phyloP scores from a whole-genome alignment of 2,888 invertebrate genomes.

The Liodrosophila aerea region DNA sequence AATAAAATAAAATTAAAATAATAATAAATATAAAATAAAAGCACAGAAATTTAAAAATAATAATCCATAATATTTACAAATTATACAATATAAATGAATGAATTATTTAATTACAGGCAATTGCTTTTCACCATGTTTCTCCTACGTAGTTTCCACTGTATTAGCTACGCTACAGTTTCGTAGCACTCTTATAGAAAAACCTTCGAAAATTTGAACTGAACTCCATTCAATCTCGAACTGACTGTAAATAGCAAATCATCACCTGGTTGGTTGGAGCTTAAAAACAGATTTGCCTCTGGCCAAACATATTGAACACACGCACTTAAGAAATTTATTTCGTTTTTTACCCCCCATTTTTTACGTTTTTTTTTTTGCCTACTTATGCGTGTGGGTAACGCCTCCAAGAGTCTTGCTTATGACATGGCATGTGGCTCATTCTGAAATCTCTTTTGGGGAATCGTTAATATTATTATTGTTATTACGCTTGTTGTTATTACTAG shows the following conservation, averaged over 20 bases:
- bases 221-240: constrained; percentile 2
- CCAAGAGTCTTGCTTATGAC: constrained; percentile 28
- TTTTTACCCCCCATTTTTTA: background rate
- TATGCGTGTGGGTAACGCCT: constrained; percentile 40
- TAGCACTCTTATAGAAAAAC: constrained; percentile 6
- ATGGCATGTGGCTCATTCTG: constrained; percentile 33
- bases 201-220: constrained; percentile 10
- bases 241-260: constrained; percentile 65
- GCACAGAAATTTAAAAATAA: too few relatives aligned
- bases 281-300: constrained; percentile 55
- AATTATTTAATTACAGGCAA: too few relatives aligned
- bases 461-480: constrained; percentile 11
- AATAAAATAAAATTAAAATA: too few relatives aligned
- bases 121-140: too few relatives aligned
- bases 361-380: constrained; percentile 34
- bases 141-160: too few relatives aligned
- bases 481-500: constrained; percentile 31
- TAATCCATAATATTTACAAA: too few relatives aligned
- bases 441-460: constrained; percentile 25
- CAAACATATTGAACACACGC: constrained; percentile 45
- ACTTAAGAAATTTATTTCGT: constrained; percentile 26
- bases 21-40: too few relatives aligned
- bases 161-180: background rate
- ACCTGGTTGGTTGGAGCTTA: constrained; percentile 45
- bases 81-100: constrained; percentile 11